Conservation (phyloP, 2,888 invertebrate genomes). For the Lumbricus terrestris region DNA sequence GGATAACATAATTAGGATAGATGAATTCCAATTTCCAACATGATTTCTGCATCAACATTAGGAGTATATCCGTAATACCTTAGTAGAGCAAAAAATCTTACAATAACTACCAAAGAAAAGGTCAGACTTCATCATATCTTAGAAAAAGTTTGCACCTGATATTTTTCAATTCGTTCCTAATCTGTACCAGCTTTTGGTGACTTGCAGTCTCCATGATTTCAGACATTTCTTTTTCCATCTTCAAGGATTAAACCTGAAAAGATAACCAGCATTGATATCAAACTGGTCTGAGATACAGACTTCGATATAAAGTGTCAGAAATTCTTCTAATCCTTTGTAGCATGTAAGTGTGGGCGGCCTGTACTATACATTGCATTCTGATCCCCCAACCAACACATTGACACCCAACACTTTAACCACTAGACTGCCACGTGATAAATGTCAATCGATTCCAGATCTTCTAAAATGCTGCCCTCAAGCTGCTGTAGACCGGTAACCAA, state of each 20-base stretch:
- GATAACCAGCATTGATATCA: not conserved
- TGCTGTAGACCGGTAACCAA: no score
- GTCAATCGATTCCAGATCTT: no score
- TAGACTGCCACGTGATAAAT: no score
- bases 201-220: not conserved
- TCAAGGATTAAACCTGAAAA: not conserved
- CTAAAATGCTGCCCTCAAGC: no score
- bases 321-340: not conserved
- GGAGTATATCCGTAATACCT: not conserved
- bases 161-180: conserved; percentile 11
- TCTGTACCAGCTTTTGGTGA: not conserved
- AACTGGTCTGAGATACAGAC: not conserved
- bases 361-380: no score
- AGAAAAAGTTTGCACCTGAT: not conserved
- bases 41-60: no score
- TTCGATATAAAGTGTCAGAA: not conserved
- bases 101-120: not conserved
- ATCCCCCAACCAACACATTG: no score
- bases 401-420: no score
- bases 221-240: not conserved
- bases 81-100: not conserved
- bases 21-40: no score
- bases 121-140: not conserved
- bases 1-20: no score
- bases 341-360: not conserved